Conservation (phyloP, 1,140 invertebrate genomes). For the Drosophila obscura region DNA sequence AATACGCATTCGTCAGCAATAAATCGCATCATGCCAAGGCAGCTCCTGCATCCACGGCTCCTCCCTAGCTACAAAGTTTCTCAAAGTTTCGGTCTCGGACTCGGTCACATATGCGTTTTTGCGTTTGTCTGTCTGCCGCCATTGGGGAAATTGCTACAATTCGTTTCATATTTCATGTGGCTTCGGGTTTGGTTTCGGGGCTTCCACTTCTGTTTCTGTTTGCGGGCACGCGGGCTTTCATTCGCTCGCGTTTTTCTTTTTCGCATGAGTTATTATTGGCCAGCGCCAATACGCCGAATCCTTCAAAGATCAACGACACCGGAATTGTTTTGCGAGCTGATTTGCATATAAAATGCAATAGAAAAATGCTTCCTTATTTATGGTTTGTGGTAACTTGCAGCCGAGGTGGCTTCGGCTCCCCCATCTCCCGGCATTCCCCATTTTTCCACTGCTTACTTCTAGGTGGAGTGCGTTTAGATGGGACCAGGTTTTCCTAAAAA, state of each 20-base stretch:
- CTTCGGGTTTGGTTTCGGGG: constrained; percentile 29
- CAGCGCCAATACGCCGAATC: constrained; percentile 24
- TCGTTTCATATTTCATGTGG: constrained; percentile 78
- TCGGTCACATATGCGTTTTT: constrained; percentile 68
- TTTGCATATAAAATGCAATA: constrained; percentile 77
- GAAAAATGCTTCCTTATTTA: constrained; percentile 58
- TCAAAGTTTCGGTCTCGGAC: constrained; percentile 9
- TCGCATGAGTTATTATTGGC: constrained; percentile 73
- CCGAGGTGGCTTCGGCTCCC: no score
- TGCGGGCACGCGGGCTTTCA: constrained; percentile 23
- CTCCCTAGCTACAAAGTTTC: constrained; percentile 20
- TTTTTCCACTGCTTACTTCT: constrained; percentile 14
- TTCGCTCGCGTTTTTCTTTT: constrained; percentile 24
- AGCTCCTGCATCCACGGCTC: constrained; percentile 19
- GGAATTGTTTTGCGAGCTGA: constrained; percentile 47
- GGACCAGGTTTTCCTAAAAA: background rate
- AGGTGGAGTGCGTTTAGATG: constrained; percentile 5
- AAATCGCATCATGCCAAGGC: constrained; percentile 52
- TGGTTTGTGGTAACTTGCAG: constrained; percentile 12
- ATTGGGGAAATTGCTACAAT: constrained; percentile 76
- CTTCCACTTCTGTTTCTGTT: constrained; percentile 31
- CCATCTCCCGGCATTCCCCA: no score
- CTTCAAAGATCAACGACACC: constrained; percentile 28
- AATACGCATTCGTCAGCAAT: constrained; percentile 81
- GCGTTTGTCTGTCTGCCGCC: constrained; percentile 39